Conservation (phyloP, 2,113 vertebrate genomes). For the Amblyornis subalaris region DNA sequence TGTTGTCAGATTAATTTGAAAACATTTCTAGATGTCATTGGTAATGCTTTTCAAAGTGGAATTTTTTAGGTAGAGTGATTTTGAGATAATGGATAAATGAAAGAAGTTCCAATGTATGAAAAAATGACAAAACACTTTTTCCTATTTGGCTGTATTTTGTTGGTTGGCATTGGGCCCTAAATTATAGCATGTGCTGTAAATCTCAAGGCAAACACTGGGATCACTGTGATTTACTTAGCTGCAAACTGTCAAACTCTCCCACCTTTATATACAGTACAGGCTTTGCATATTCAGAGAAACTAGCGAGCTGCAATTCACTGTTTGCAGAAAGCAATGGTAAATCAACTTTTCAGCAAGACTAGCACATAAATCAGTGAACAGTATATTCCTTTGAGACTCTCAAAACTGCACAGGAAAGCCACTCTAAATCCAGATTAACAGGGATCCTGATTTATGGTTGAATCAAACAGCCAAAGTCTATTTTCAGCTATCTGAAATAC, state of each 20-base stretch:
- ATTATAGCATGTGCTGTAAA: background rate
- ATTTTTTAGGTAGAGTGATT: background rate
- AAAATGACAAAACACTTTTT: background rate
- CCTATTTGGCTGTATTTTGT: background rate
- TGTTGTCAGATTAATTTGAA: background rate
- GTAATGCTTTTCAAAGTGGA: background rate
- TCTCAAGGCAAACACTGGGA: background rate
- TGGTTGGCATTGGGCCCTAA: background rate
- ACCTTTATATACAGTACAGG: background rate
- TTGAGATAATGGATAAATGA: background rate
- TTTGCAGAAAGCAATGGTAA: constrained; percentile 39
- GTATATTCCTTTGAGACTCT: constrained; percentile 20
- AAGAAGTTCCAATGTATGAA: background rate
- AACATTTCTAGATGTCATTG: background rate
- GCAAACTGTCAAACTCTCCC: background rate
- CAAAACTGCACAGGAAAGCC: background rate
- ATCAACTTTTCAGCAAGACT: constrained; percentile 46
- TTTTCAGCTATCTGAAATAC: background rate
- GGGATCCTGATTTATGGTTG: background rate
- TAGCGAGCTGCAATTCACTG: background rate
- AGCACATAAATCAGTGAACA: background rate
- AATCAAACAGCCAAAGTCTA: constrained; percentile 19
- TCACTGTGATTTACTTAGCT: background rate
- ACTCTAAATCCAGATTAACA: constrained; percentile 16
- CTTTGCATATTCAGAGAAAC: background rate